Evolutionary conservation across 1,140 invertebrate species (phyloP).

Genomic region (Armadillidium nasatum): DNA sequence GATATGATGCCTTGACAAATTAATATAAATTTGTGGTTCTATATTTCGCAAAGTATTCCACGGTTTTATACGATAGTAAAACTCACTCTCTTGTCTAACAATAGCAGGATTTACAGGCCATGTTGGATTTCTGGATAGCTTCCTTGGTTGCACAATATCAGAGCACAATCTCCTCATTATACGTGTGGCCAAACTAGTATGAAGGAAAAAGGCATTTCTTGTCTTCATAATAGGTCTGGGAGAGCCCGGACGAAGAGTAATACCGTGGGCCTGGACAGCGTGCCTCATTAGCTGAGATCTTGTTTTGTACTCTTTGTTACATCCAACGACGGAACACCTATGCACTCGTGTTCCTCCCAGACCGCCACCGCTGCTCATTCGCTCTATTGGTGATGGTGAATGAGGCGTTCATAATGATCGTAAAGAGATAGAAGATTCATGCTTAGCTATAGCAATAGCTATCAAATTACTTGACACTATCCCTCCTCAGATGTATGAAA

Average conservation of each 20-base stretch:
- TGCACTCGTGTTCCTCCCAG: constrained; percentile 1
- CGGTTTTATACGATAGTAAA: not conserved
- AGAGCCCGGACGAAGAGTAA: constrained; percentile 64
- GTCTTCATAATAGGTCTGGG: constrained; percentile 93
- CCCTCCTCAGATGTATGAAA: too few species aligned
- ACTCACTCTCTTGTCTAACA: constrained; percentile 78
- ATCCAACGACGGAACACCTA: constrained; percentile 72
- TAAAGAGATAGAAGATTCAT: too few species aligned
- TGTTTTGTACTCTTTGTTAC: constrained; percentile 72
- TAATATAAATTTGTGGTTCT: too few species aligned
- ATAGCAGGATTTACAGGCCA: constrained; percentile 74
- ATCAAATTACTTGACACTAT: too few species aligned
- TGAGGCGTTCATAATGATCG: not conserved
- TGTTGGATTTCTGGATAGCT: constrained; percentile 80
- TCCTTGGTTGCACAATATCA: constrained; percentile 72
- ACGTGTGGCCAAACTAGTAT: constrained; percentile 56
- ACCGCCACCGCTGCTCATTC: not conserved
- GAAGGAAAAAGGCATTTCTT: constrained; percentile 87
- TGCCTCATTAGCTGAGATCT: constrained; percentile 86
- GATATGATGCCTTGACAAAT: too few species aligned
- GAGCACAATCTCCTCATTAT: constrained; percentile 78
- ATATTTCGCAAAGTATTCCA: too few species aligned
- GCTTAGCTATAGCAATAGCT: too few species aligned
- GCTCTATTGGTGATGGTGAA: not conserved
- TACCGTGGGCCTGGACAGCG: constrained; percentile 82